A percentile compares a stretch with the other conserved stretches of the same genome.
phyloP scores from a whole-genome alignment of 2,888 invertebrate species.

The Andrena praecox region DNA sequence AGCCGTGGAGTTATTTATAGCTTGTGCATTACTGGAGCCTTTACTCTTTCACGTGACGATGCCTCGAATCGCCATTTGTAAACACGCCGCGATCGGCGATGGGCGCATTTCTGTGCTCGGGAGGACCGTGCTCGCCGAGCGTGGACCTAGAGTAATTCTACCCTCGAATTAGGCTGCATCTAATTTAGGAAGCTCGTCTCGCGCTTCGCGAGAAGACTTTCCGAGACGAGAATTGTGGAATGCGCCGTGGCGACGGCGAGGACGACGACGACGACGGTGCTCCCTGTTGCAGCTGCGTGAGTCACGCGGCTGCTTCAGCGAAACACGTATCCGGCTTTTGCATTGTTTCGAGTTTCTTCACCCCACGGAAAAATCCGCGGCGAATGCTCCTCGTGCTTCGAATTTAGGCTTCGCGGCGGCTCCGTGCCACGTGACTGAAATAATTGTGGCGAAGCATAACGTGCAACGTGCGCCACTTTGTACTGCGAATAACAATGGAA shows the following conservation, averaged over 20 bases:
- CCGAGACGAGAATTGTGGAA: constrained; percentile 54
- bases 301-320: constrained; percentile 51
- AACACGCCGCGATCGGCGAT: constrained; percentile 2
- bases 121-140: not conserved
- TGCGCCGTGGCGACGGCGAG: constrained; percentile 34
- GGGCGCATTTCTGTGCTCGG: not conserved
- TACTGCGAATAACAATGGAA: not conserved
- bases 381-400: constrained; percentile 8
- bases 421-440: not conserved
- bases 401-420: constrained; percentile 7
- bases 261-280: constrained; percentile 37
- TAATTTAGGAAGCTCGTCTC: constrained; percentile 61
- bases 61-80: not conserved
- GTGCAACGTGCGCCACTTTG: not conserved
- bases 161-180: constrained; percentile 51
- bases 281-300: constrained; percentile 49
- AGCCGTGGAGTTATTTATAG: constrained; percentile 36
- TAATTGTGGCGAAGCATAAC: not conserved
- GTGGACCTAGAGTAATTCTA: constrained; percentile 35
- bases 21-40: not conserved
- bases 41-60: not conserved
- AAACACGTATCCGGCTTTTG: constrained; percentile 56
- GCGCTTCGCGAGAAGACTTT: constrained; percentile 56
- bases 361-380: constrained; percentile 45
- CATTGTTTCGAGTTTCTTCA: constrained; percentile 74